Evolutionary conservation across 2,888 invertebrate genomes (phyloP).

Genomic region (Tolmerus cingulatus): DNA sequence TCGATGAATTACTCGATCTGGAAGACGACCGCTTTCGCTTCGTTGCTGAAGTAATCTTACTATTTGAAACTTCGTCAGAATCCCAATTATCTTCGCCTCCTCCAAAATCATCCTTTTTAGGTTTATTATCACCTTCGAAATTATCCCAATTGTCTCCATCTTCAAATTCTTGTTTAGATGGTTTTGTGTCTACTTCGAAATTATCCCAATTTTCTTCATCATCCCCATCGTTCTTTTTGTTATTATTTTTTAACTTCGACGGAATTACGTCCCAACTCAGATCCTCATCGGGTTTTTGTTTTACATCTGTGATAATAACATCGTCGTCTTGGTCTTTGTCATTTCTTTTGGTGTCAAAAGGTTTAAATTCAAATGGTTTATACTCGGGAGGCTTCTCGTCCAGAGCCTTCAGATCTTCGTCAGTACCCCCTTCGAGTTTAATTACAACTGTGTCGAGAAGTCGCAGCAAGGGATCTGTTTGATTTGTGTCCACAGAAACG

Average conservation of each 20-base stretch:
- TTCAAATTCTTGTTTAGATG: background rate
- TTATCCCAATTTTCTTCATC: conserved; percentile 52
- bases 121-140: conserved; percentile 1
- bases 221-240: conserved; percentile 20
- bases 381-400: conserved; percentile 70
- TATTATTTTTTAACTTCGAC: conserved; percentile 37
- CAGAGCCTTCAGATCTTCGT: conserved; percentile 86
- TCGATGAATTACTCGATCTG: conserved; percentile 53
- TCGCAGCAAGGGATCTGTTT: conserved; percentile 81
- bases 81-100: conserved; percentile 58
- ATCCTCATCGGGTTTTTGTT: conserved; percentile 46
- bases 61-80: conserved; percentile 50
- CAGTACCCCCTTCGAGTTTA: conserved; percentile 91
- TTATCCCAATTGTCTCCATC: conserved; percentile 56
- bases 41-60: conserved; percentile 49
- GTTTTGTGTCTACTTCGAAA: background rate
- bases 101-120: background rate
- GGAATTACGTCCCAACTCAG: conserved; percentile 22
- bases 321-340: conserved; percentile 55
- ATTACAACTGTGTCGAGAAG: conserved; percentile 96
- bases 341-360: conserved; percentile 49
- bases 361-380: conserved; percentile 45
- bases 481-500: conserved; percentile 85
- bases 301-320: conserved; percentile 56
- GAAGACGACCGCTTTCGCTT: conserved; percentile 53